A percentile compares a stretch with the other conserved stretches of the same genome.
These are phyloP conservation scores for Andrena haemorrhoa DNA, from an alignment of 2,888 invertebrate genomes.

Conservation along the genomic window DNA sequence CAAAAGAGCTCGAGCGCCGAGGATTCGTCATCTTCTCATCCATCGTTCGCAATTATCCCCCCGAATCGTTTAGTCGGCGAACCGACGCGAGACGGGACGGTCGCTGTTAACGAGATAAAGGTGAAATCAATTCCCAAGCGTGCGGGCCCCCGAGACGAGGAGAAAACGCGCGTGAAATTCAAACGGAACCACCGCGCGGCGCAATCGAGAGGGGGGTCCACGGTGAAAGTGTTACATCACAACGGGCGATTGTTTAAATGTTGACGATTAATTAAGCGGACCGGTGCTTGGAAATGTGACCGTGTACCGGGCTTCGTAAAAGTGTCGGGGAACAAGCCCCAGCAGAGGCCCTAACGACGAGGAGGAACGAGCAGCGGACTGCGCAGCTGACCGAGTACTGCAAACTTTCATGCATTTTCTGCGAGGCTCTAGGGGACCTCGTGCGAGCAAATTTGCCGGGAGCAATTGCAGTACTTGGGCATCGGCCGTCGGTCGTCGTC, in stretches of 20 bases:
- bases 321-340: not conserved
- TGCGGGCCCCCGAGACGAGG: conserved; percentile 22
- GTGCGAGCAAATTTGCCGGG: not conserved
- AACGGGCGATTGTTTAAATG: conserved; percentile 59
- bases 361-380: conserved; percentile 18
- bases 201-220: conserved; percentile 50
- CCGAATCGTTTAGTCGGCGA: conserved; percentile 29
- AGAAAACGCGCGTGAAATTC: conserved; percentile 69
- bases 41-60: conserved; percentile 26
- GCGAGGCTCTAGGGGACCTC: not conserved
- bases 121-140: conserved; percentile 64
- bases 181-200: conserved; percentile 33
- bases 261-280: conserved; percentile 51
- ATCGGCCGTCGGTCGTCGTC: conserved; percentile 18
- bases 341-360: conserved; percentile 4
- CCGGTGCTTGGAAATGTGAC: conserved; percentile 18
- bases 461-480: conserved; percentile 2
- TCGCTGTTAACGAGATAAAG: conserved; percentile 50
- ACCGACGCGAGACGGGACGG: conserved; percentile 25
- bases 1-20: conserved; percentile 12
- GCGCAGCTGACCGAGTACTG: conserved; percentile 16
- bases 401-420: not conserved
- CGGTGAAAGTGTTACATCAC: conserved; percentile 66
- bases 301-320: conserved; percentile 7
- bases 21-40: conserved; percentile 39